phyloP scores from a whole-genome alignment of 2,888 invertebrate species.

The Graphium colonna region DNA sequence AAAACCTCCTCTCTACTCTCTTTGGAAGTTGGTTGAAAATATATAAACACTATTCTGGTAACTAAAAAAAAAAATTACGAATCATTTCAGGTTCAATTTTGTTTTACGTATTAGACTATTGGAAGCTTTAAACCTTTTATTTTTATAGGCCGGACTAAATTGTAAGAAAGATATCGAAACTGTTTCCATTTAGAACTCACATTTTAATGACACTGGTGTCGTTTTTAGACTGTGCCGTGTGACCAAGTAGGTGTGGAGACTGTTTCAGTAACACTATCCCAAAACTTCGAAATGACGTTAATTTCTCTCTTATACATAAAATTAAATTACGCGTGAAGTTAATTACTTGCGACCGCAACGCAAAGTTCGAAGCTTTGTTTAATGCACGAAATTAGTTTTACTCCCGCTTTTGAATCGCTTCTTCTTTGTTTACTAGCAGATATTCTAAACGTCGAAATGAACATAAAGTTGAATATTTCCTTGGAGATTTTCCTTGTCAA shows the following conservation, averaged over 20 bases:
- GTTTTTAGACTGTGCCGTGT: not conserved
- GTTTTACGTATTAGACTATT: no score
- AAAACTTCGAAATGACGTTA: not conserved
- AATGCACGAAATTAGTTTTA: conserved; percentile 21
- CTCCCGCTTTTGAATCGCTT: conserved; percentile 19
- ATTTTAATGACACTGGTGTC: not conserved
- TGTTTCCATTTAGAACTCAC: no score
- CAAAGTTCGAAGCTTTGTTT: conserved; percentile 20
- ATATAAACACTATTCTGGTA: no score
- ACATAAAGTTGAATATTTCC: conserved; percentile 12
- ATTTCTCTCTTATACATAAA: not conserved
- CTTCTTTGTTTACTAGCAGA: conserved; percentile 15
- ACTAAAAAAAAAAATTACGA: no score
- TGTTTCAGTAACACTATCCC: not conserved
- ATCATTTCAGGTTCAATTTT: no score
- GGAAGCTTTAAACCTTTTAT: no score
- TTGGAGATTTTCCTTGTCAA: conserved; percentile 11
- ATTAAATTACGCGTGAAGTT: conserved; percentile 1
- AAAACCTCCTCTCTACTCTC: no score
- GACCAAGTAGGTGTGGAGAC: no score
- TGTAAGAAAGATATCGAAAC: no score
- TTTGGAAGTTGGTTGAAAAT: no score
- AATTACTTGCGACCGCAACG: not conserved
- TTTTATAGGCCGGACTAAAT: no score
- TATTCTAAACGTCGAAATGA: conserved; percentile 16